Percentiles rank a stretch among this genome's conserved stretches.
Evolutionary conservation across 2,888 invertebrate genomes (phyloP).

Genomic region (Tiphia femorata): DNA sequence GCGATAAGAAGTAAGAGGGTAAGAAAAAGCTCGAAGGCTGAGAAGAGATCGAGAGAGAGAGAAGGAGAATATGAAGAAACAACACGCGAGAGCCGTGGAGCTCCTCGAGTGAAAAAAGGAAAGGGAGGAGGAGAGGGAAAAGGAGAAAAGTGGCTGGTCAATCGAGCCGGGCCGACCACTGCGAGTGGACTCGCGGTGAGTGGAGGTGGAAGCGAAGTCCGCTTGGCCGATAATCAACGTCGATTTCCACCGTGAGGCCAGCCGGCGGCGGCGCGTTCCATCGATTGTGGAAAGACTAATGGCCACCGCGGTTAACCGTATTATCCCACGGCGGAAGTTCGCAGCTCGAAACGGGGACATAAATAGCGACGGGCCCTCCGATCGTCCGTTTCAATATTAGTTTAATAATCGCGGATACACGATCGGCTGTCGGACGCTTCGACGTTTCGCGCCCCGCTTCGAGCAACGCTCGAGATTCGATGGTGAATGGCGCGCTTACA

Average conservation of each 20-base stretch:
- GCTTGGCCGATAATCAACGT: slow-evolving; percentile 49
- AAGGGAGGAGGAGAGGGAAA: too few relatives aligned
- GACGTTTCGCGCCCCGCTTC: background rate
- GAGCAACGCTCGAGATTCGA: background rate
- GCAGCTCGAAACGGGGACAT: slow-evolving; percentile 48
- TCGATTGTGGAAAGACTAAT: slow-evolving; percentile 55
- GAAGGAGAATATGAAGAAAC: too few relatives aligned
- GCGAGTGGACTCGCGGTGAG: too few relatives aligned
- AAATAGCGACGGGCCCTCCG: slow-evolving; percentile 45
- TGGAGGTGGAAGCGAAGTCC: too few relatives aligned
- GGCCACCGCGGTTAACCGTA: slow-evolving; percentile 52
- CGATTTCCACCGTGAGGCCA: slow-evolving; percentile 44
- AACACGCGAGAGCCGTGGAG: too few relatives aligned
- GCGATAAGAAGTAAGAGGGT: too few relatives aligned
- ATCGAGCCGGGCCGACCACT: too few relatives aligned
- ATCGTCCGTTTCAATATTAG: slow-evolving; percentile 48
- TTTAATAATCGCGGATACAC: slow-evolving; percentile 41
- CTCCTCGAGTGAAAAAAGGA: too few relatives aligned
- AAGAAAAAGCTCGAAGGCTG: too few relatives aligned
- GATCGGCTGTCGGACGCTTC: slow-evolving; percentile 16
- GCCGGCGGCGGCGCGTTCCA: slow-evolving; percentile 41
- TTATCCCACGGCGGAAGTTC: slow-evolving; percentile 52
- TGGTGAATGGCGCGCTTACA: background rate
- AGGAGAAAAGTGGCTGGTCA: too few relatives aligned
- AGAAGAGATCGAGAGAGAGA: too few relatives aligned